Conservation (phyloP, 2,113 vertebrate genomes). For the Phylloscopus trochilus region DNA sequence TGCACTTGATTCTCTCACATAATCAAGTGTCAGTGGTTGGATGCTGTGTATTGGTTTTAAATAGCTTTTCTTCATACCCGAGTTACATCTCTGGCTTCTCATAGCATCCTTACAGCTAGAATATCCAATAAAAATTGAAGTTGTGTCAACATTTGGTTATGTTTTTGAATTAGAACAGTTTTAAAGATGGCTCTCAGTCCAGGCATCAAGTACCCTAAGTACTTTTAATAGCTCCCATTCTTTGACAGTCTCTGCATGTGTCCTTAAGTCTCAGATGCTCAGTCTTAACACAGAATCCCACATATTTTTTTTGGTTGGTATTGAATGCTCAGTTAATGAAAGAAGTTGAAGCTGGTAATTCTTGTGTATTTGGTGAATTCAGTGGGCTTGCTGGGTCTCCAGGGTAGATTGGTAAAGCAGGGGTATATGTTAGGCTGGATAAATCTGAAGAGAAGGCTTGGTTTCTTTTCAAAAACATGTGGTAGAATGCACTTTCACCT, state of each 20-base stretch:
- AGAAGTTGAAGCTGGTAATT: background rate
- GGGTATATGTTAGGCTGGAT: background rate
- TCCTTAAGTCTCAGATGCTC: background rate
- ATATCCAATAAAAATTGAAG: background rate
- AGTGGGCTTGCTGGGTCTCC: fast-evolving
- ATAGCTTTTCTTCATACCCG: background rate
- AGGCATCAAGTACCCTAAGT: background rate
- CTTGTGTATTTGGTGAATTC: background rate
- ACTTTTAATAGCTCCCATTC: background rate
- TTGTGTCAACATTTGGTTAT: fast-evolving
- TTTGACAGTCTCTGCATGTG: background rate
- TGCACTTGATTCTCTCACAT: background rate
- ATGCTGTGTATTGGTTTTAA: background rate
- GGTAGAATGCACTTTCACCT: background rate
- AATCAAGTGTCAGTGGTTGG: background rate
- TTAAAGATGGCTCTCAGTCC: background rate
- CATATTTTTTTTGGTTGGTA: background rate
- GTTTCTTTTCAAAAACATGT: background rate
- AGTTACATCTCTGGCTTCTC: background rate
- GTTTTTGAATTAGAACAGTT: background rate
- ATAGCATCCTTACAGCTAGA: background rate
- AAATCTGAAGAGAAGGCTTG: background rate
- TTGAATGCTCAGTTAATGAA: background rate
- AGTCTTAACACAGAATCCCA: background rate
- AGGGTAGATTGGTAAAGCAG: background rate